Percentiles rank a stretch among this genome's conserved stretches.
Evolutionary conservation across 2,888 invertebrate genomes (phyloP).

Genomic region (Polydrusus pterygomalis): DNA sequence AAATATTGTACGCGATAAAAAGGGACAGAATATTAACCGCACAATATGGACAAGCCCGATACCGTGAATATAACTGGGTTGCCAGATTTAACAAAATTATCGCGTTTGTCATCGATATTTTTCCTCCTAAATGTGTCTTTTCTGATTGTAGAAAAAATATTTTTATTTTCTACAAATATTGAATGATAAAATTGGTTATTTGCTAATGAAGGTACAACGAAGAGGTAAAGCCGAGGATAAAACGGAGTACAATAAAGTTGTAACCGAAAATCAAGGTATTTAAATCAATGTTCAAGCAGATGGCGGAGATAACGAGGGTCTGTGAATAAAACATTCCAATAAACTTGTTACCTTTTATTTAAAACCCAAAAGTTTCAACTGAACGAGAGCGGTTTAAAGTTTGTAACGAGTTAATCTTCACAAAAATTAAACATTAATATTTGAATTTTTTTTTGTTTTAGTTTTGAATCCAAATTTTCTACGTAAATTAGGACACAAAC

Average conservation of each 20-base stretch:
- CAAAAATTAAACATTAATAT: too few species aligned
- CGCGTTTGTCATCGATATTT: too few species aligned
- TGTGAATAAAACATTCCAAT: slow-evolving; percentile 31
- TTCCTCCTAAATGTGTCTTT: background rate
- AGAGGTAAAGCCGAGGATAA: background rate
- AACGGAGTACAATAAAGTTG: background rate
- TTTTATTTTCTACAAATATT: too few species aligned
- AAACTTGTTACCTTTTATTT: slow-evolving; percentile 43
- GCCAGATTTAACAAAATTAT: too few species aligned
- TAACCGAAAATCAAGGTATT: slow-evolving; percentile 20
- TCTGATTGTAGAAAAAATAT: background rate
- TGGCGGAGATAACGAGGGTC: slow-evolving; percentile 22
- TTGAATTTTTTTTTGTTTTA: too few species aligned
- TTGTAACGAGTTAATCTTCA: background rate
- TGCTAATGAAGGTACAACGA: background rate
- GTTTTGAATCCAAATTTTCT: too few species aligned
- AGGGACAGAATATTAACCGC: too few species aligned
- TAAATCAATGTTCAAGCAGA: slow-evolving; percentile 29
- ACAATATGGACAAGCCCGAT: too few species aligned
- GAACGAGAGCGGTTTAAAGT: slow-evolving; percentile 39
- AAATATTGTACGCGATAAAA: too few species aligned
- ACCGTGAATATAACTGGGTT: too few species aligned
- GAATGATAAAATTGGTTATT: background rate
- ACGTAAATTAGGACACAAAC: too few species aligned
- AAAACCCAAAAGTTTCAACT: slow-evolving; percentile 38